Base-by-base conservation (phyloP, 2,888 invertebrate species). In the Hydriomena furcata region DNA sequence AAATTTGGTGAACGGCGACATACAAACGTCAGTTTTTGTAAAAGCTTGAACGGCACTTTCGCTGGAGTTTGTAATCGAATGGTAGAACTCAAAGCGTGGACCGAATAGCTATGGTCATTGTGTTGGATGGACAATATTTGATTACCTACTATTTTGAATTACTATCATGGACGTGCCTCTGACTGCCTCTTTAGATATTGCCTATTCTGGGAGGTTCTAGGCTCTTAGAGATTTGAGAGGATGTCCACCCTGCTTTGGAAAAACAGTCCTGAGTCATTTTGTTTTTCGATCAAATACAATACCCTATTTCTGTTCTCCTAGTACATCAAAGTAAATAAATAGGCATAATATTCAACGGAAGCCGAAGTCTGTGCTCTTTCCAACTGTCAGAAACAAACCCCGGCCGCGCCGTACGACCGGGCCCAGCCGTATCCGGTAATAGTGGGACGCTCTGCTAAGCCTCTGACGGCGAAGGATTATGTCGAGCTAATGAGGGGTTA, bases 401-500 rank as follows among this genome's bases (percentile, higher is more conserved):
- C 36, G 36, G 55, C 52, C 55, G 45, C n/a, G 50, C 7, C 31
- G 47, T 11, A 31, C 42, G 27, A 10, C 47, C 45, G 31, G 47
- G 24, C 40, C 28, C 54, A 48, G 56, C 45, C 36, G 44, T 42
- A 45, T 50, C 47, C 58, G 56, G 56, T 52, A 47, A 56, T 52
- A 48, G 47, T 45, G 55, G 55, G 47, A 58, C 50, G 20, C 17
- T 38, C 38, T 25, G 40, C 17, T 17, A 3, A 51, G 49, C 43
- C 48, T 50, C 35, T 24, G 42, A 13, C 52, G 37, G 44, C 46
- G 50, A 20, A 11, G 54, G 56, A 58, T 61, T 61, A 56, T 41
- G 56, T 55, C 56, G 35, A 31, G 44, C 46, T 58, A 61, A 58
- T 58, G 58, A 58, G 52, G 38, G 45, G 42, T 37, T 30, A 23